phyloP scores from a whole-genome alignment of 2,113 vertebrate genomes.

The Lucifuga dentata region DNA sequence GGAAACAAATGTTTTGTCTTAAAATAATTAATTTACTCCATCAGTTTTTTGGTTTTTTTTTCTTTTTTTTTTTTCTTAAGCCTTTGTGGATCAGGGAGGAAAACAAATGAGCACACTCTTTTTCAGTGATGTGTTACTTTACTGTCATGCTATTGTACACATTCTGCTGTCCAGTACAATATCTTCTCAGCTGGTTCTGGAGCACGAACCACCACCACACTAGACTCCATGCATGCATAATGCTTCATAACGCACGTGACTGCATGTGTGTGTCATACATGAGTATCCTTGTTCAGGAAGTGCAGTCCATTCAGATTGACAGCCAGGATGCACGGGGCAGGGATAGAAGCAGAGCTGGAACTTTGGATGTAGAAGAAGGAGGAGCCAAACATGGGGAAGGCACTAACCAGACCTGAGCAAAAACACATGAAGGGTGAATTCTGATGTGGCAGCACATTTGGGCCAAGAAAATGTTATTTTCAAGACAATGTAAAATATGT shows the following conservation, averaged over 20 bases:
- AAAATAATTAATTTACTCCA: background rate
- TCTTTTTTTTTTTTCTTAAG: too few relatives aligned
- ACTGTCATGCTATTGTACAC: background rate
- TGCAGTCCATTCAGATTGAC: slow-evolving; percentile 95
- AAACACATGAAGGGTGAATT: slow-evolving; percentile 9
- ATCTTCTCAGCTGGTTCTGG: background rate
- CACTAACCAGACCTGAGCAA: slow-evolving; percentile 90
- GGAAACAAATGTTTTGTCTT: slow-evolving; percentile 36
- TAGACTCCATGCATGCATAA: background rate
- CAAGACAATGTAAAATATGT: background rate
- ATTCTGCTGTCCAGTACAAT: background rate
- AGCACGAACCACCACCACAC: background rate
- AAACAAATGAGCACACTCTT: background rate
- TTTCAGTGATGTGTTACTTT: too few relatives aligned
- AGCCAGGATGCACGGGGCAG: slow-evolving; percentile 92
- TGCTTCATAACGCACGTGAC: background rate
- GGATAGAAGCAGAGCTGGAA: slow-evolving; percentile 86
- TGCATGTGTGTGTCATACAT: slow-evolving; percentile 81
- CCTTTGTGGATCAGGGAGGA: background rate
- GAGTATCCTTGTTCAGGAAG: slow-evolving; percentile 94
- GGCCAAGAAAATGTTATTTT: background rate
- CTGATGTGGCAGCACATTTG: background rate
- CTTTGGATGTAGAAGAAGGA: slow-evolving; percentile 98
- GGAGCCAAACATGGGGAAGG: slow-evolving; percentile 94
- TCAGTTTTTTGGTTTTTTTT: background rate